These are phyloP conservation scores for Otolemur garnettii DNA, from an alignment of 2,113 vertebrate species.

Conservation along the genomic window DNA sequence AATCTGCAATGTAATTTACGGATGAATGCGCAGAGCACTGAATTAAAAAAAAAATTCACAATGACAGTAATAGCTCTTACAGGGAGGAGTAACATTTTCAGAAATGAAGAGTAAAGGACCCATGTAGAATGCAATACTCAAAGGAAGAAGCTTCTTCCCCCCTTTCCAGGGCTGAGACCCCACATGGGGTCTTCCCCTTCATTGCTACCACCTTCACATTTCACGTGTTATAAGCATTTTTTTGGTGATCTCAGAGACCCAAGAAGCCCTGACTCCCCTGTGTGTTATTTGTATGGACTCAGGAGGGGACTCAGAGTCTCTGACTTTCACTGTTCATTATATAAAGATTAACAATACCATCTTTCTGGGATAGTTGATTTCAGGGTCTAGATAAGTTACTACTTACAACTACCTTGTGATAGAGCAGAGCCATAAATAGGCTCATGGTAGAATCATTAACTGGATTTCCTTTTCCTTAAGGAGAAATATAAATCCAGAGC, in stretches of 20 bases:
- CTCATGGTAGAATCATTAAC: background rate
- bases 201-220: rapidly evolving
- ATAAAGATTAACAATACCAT: background rate
- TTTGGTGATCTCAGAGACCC: background rate
- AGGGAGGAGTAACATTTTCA: background rate
- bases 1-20: background rate
- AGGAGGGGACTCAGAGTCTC: background rate
- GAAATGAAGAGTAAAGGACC: background rate
- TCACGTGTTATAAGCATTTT: background rate
- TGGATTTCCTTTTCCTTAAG: background rate
- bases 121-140: background rate
- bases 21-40: background rate
- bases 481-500: background rate
- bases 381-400: background rate
- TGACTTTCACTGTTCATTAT: background rate
- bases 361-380: background rate
- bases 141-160: background rate
- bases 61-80: background rate
- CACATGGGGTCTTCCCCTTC: background rate
- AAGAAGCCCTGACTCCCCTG: background rate
- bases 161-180: background rate
- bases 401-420: background rate
- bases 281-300: background rate
- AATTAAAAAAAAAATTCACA: background rate
- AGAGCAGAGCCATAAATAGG: background rate